Evolutionary conservation across 2,888 invertebrate genomes (phyloP).

Genomic region (Erpobdella octoculata): DNA sequence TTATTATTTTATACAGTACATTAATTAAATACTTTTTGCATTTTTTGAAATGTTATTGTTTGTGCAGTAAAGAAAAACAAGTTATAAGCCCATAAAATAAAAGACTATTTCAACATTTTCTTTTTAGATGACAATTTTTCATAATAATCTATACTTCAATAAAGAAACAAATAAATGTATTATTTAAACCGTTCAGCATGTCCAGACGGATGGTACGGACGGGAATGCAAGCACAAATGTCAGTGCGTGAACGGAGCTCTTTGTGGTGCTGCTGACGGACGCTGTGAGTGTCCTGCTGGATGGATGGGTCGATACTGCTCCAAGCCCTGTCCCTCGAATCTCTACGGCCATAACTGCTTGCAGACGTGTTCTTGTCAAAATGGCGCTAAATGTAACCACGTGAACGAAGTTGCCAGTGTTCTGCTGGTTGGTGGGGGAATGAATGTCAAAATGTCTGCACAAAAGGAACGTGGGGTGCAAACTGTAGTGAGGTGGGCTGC

Average conservation of each 20-base stretch:
- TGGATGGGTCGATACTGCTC: neutral
- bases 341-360: neutral
- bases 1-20: too few relatives aligned
- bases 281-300: neutral
- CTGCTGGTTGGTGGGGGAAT: neutral
- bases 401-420: neutral
- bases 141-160: too few relatives aligned
- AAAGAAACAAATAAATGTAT: too few relatives aligned
- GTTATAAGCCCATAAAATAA: too few relatives aligned
- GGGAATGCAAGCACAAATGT: neutral
- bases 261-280: neutral
- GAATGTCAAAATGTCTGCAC: neutral
- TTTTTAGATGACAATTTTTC: too few relatives aligned
- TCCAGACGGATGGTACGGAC: neutral
- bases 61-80: too few relatives aligned
- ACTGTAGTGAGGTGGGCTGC: neutral
- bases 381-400: neutral
- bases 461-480: neutral
- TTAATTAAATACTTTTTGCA: too few relatives aligned
- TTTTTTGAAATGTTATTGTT: too few relatives aligned
- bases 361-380: neutral
- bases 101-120: too few relatives aligned
- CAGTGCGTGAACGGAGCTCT: neutral
- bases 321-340: neutral
- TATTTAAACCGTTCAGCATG: too few relatives aligned